These are phyloP conservation scores for Bergia puertoricense DNA, from an alignment of 92 coral and sea anemone species.

Conservation along the genomic window DNA sequence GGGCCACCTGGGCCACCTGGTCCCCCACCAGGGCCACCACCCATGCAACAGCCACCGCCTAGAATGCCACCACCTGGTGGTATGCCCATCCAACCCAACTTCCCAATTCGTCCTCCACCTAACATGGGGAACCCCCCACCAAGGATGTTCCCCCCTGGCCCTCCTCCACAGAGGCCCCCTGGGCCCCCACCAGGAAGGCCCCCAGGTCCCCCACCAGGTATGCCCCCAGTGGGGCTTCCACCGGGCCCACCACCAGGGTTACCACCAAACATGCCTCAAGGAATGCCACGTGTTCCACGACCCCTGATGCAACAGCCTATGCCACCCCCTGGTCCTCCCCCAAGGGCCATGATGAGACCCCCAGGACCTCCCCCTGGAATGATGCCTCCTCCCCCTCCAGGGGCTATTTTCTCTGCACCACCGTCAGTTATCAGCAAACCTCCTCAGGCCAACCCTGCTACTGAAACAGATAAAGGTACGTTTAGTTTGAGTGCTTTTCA, in stretches of 20 bases:
- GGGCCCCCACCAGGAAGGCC: slow-evolving; percentile 80
- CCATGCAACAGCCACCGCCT: slow-evolving; percentile 75
- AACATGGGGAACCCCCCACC: slow-evolving; percentile 73
- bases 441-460: slow-evolving; percentile 68
- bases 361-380: slow-evolving; percentile 89
- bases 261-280: slow-evolving; percentile 87
- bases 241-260: slow-evolving; percentile 92
- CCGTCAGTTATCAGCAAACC: slow-evolving; percentile 96
- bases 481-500: not conserved
- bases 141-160: slow-evolving; percentile 97
- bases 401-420: slow-evolving; percentile 96
- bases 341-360: slow-evolving; percentile 88
- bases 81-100: slow-evolving; percentile 87
- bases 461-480: slow-evolving; percentile 64
- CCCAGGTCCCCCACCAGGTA: slow-evolving; percentile 78
- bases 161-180: slow-evolving; percentile 87
- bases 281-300: slow-evolving; percentile 79
- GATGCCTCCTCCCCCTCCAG: slow-evolving; percentile 87
- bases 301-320: slow-evolving; percentile 89
- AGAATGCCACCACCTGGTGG: slow-evolving; percentile 62
- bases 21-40: slow-evolving; percentile 82
- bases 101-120: slow-evolving; percentile 86
- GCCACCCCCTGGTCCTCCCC: slow-evolving; percentile 75
- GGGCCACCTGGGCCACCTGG: slow-evolving; percentile 75
- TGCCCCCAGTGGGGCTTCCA: slow-evolving; percentile 90